Evolutionary conservation across 2,113 vertebrate species (phyloP).

Genomic region (Amblyornis subalaris): DNA sequence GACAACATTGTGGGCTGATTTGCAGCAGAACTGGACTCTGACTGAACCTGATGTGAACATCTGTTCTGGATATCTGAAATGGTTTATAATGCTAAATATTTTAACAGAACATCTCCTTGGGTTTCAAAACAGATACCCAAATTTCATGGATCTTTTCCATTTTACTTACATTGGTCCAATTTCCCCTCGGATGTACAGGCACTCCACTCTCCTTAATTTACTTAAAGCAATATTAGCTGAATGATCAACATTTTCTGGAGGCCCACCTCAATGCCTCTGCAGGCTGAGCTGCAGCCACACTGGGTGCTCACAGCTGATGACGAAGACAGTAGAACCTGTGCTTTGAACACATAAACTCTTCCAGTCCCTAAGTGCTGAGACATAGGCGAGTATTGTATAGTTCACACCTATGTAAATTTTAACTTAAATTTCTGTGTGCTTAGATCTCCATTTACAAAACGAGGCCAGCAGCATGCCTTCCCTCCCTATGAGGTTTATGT

Average conservation of each 20-base stretch:
- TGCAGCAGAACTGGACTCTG: not conserved
- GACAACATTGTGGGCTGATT: not conserved
- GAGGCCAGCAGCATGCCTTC: not conserved
- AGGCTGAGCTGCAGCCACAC: not conserved
- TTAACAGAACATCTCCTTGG: not conserved
- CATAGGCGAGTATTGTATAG: not conserved
- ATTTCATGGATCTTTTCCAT: not conserved
- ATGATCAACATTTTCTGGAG: not conserved
- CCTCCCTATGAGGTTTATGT: not conserved
- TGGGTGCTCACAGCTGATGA: not conserved
- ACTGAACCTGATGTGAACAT: not conserved
- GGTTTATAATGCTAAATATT: not conserved
- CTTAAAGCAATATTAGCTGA: not conserved
- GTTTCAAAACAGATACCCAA: not conserved
- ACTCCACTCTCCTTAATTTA: not conserved
- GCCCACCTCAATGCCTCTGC: not conserved
- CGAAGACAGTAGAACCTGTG: not conserved
- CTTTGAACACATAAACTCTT: not conserved
- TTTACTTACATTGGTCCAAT: not conserved
- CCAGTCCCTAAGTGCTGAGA: rapidly evolving
- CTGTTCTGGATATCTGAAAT: not conserved
- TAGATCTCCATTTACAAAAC: not conserved
- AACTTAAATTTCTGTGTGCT: not conserved
- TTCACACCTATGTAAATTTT: not conserved
- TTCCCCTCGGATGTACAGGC: not conserved